These are phyloP conservation scores for Drosophila nigromelanica DNA, from an alignment of 1,140 invertebrate species.

Conservation along the genomic window DNA sequence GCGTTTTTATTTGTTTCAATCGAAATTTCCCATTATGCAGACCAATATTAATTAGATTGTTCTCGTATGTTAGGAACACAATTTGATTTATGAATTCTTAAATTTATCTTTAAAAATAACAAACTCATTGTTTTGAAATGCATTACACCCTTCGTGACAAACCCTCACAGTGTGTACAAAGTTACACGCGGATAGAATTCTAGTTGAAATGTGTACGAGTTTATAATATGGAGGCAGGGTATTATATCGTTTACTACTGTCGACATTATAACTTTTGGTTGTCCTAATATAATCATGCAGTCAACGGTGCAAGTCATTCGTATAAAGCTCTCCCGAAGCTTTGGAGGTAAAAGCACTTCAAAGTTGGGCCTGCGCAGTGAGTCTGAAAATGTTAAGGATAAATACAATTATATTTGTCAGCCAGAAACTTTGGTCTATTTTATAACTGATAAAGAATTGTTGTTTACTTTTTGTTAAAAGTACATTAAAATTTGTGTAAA, in stretches of 20 bases:
- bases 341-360: slow-evolving; percentile 21
- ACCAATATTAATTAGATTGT: too few species aligned
- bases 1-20: too few species aligned
- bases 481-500: slow-evolving; percentile 23
- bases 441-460: slow-evolving; percentile 52
- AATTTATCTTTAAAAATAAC: too few species aligned
- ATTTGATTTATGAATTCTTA: too few species aligned
- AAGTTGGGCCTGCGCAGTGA: slow-evolving; percentile 55
- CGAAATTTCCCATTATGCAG: too few species aligned
- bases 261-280: background rate
- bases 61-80: too few species aligned
- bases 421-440: slow-evolving; percentile 61
- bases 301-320: slow-evolving; percentile 13
- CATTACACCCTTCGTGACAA: too few species aligned
- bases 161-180: too few species aligned
- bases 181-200: too few species aligned
- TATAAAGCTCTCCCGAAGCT: slow-evolving; percentile 36
- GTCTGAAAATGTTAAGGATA: slow-evolving; percentile 67
- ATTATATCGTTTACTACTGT: background rate
- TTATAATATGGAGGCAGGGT: background rate
- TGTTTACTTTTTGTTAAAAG: slow-evolving; percentile 32
- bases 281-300: background rate
- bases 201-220: too few species aligned
- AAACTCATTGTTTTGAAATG: too few species aligned
- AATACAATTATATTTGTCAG: slow-evolving; percentile 75